Conservation (phyloP, 2,113 vertebrate genomes). For the Orthonyx spaldingii region DNA sequence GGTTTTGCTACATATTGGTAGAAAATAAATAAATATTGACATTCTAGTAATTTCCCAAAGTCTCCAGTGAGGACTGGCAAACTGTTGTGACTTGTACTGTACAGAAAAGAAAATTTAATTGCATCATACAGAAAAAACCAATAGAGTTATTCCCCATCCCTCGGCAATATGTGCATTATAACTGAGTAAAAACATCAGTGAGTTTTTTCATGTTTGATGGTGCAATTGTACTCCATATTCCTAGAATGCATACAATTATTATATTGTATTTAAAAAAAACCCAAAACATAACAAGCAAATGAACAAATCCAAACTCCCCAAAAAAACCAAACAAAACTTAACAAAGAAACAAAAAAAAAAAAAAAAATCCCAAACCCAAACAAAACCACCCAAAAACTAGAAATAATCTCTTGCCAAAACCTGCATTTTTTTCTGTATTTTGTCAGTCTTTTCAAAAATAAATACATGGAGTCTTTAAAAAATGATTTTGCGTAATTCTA, state of each 20-base stretch:
- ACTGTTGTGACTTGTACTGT: neutral
- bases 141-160: neutral
- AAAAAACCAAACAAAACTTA: neutral
- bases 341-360: neutral
- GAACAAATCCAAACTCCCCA: neutral
- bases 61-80: neutral
- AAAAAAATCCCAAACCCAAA: too few relatives aligned
- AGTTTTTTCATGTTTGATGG: neutral
- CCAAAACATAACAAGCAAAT: neutral
- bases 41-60: neutral
- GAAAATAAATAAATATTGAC: slow-evolving; percentile 6
- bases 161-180: neutral
- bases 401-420: neutral
- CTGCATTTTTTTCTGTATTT: neutral
- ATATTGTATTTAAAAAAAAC: neutral
- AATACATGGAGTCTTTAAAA: neutral
- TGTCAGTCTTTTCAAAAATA: neutral
- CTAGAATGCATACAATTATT: neutral
- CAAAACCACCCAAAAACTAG: neutral
- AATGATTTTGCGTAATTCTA: neutral
- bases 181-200: neutral
- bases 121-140: neutral
- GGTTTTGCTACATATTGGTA: neutral
- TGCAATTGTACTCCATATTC: neutral
- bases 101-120: neutral